phyloP scores from a whole-genome alignment of 2,888 invertebrate species.

The Eutolmus rufibarbis region DNA sequence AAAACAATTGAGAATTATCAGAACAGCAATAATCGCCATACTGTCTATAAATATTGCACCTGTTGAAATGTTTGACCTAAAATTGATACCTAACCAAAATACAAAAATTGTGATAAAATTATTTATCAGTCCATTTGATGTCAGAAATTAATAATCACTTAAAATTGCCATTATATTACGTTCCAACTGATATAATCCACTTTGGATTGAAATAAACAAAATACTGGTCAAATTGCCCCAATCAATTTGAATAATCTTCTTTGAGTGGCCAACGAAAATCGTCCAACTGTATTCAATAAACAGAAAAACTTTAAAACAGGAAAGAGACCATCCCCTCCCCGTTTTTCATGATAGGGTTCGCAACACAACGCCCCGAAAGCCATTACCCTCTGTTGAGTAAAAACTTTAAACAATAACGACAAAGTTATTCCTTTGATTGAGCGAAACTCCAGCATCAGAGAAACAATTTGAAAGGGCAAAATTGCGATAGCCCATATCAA shows the following conservation, averaged over 20 bases:
- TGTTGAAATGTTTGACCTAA: too few relatives aligned
- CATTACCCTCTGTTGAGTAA: background rate
- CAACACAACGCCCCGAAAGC: background rate
- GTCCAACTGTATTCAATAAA: background rate
- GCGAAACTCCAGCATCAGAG: background rate
- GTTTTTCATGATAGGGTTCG: background rate
- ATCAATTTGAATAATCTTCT: background rate
- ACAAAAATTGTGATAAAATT: too few relatives aligned
- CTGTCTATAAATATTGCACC: too few relatives aligned
- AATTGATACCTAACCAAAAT: too few relatives aligned
- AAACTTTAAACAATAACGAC: background rate
- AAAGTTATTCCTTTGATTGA: background rate
- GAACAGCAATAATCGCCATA: too few relatives aligned
- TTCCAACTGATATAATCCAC: background rate
- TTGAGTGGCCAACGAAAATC: background rate
- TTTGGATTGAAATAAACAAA: background rate
- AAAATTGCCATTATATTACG: background rate
- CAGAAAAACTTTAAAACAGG: background rate
- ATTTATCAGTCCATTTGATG: too few relatives aligned
- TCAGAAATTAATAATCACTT: background rate
- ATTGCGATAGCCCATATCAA: background rate
- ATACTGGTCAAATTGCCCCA: background rate
- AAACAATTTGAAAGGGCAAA: background rate
- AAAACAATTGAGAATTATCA: too few relatives aligned
- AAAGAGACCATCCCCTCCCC: background rate